These are phyloP conservation scores for Gracilinanus agilis DNA, from an alignment of 2,113 vertebrate genomes.

Conservation along the genomic window DNA sequence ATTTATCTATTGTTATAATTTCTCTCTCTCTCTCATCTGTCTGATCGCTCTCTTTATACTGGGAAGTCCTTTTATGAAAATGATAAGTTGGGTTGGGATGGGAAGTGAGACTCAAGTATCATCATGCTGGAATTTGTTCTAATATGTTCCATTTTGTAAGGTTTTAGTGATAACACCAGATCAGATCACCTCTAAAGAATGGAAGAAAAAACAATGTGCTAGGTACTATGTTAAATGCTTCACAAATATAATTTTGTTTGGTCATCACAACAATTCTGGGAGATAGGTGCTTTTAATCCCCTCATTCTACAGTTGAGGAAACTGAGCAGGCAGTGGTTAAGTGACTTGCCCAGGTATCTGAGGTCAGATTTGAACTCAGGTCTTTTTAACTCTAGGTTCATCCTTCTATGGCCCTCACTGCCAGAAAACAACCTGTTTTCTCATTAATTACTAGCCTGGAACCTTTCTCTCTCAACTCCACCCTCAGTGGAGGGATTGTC, in stretches of 20 bases:
- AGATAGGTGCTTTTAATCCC: not conserved
- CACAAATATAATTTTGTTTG: not conserved
- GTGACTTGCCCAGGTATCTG: not conserved
- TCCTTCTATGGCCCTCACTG: not conserved
- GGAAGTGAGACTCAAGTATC: not conserved
- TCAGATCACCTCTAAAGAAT: not conserved
- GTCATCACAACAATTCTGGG: not conserved
- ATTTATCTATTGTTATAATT: no score
- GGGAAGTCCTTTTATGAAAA: not conserved
- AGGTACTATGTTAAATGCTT: not conserved
- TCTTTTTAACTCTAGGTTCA: not conserved
- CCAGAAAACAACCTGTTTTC: not conserved
- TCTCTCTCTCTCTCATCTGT: not conserved
- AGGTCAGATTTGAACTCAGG: not conserved
- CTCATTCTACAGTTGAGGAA: not conserved
- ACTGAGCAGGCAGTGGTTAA: not conserved
- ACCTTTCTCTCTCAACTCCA: not conserved
- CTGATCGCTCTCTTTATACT: not conserved
- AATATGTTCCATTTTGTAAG: not conserved
- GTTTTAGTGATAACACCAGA: not conserved
- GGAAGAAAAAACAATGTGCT: not conserved
- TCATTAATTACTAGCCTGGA: not conserved
- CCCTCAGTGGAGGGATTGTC: not conserved
- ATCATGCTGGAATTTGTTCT: not conserved
- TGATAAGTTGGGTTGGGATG: not conserved